Percentiles rank a stretch among this genome's conserved stretches.
These are phyloP conservation scores for Caenorhabditis briggsae DNA, from an alignment of 1,140 invertebrate genomes.

Conservation along the genomic window DNA sequence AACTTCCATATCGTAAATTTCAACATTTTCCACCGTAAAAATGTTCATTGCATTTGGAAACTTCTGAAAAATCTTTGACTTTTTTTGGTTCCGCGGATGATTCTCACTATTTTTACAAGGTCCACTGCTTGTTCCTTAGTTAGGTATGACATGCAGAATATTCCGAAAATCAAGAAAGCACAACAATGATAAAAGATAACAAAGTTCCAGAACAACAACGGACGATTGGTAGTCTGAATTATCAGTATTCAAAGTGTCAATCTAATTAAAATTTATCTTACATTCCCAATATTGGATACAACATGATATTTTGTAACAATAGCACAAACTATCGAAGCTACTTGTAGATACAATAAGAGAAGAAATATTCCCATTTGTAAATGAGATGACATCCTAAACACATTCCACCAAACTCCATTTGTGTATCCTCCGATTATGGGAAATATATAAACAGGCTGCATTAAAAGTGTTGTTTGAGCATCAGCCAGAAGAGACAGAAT, in stretches of 20 bases:
- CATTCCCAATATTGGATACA: conserved; percentile 19
- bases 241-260: background rate
- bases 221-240: background rate
- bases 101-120: background rate
- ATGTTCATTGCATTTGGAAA: conserved; percentile 31
- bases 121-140: background rate
- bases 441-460: conserved; percentile 21
- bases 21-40: background rate
- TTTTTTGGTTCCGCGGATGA: background rate
- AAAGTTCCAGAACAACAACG: background rate
- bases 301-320: conserved; percentile 27
- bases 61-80: background rate
- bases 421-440: conserved; percentile 29
- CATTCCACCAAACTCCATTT: conserved; percentile 24
- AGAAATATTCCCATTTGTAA: conserved; percentile 8
- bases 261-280: background rate
- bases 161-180: background rate
- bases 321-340: background rate
- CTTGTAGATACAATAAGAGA: background rate
- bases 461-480: conserved; percentile 15
- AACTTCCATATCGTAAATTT: conserved; percentile 18
- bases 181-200: conserved; percentile 27
- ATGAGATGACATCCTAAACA: conserved; percentile 13
- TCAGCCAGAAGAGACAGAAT: conserved; percentile 29
- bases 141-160: background rate